Base-by-base conservation (phyloP, 2,888 invertebrate genomes). In the Latrodectus hesperus region DNA sequence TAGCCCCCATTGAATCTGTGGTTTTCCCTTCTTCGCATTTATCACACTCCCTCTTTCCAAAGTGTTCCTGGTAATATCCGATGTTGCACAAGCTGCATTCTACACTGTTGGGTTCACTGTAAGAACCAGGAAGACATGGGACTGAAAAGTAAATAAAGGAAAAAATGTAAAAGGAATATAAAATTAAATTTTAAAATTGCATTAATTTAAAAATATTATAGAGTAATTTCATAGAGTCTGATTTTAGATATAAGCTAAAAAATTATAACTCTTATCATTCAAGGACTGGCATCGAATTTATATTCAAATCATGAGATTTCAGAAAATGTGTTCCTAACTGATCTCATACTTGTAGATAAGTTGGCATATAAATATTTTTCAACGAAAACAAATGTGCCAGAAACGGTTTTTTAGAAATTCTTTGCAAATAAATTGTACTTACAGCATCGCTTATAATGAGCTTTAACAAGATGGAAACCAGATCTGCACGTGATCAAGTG, bases 381-480 rank as follows among this genome's bases (percentile, higher is more conserved):
- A 0, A 38, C 6, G 38, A 38, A 38, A 38, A 38, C 6, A 38
- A 4, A 4, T 38, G 38, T 38, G 38, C 4, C 38, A 4, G 4
- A 38, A 38, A 38, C 2, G 38, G 6, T 52, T 73, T 51, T 3
- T 52, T 16, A 53, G 11, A 73, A 51, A n/a, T 14, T 1, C 1
- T 11, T 53, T 10, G 10, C 17, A 51, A 49, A 38, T 22, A n/a
- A 49, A 72, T 49, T 74, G 17, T 71, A 81, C 87, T 82, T 74
- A 87, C 87, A 87, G 70, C 87, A 87, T 52, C 87, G 65, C 49
- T 82, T 87, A 14, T 67, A 77, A 17, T 78, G 78, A 0, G 87
- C 51, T 16, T 87, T 87, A 53, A 87, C 87, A 17, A 87, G 64
- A 9, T 73, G 82, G 55, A 87, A 87, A 5, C 87, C 87, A 8